Conservation (phyloP, 2,888 invertebrate species). For the Calliphora vomitoria region DNA sequence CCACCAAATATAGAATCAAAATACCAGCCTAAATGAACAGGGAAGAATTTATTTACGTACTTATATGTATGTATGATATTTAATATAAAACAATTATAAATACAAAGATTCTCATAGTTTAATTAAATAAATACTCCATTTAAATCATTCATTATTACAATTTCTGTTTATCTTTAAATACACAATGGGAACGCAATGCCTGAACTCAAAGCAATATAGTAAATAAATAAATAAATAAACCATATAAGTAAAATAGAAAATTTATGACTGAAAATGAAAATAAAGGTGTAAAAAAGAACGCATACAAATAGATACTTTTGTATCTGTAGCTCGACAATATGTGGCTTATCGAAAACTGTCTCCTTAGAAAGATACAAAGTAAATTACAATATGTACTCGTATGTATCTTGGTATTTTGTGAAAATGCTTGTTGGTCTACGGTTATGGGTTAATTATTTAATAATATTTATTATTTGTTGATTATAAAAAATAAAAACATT, state of each 20-base stretch:
- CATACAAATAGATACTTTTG: conserved; percentile 1
- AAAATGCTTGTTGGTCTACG: conserved; percentile 13
- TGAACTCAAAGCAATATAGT: conserved; percentile 23
- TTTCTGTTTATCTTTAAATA: conserved; percentile 16
- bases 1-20: neutral
- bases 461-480: conserved; percentile 72
- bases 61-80: neutral
- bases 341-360: conserved; percentile 32
- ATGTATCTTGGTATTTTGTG: neutral
- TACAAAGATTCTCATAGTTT: conserved; percentile 8
- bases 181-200: neutral
- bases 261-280: conserved; percentile 51
- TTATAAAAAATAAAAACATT: conserved; percentile 59
- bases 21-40: neutral
- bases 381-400: neutral
- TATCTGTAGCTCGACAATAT: neutral
- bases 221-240: conserved; percentile 58
- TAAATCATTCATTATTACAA: conserved; percentile 32
- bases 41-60: neutral
- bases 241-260: conserved; percentile 47
- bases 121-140: conserved; percentile 18
- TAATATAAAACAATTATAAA: neutral
- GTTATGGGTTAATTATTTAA: conserved; percentile 71
- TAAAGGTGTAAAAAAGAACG: conserved; percentile 39
- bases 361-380: conserved; percentile 22